Base-by-base conservation (phyloP, 2,113 vertebrate species). In the Cephalopholis sonnerati region DNA sequence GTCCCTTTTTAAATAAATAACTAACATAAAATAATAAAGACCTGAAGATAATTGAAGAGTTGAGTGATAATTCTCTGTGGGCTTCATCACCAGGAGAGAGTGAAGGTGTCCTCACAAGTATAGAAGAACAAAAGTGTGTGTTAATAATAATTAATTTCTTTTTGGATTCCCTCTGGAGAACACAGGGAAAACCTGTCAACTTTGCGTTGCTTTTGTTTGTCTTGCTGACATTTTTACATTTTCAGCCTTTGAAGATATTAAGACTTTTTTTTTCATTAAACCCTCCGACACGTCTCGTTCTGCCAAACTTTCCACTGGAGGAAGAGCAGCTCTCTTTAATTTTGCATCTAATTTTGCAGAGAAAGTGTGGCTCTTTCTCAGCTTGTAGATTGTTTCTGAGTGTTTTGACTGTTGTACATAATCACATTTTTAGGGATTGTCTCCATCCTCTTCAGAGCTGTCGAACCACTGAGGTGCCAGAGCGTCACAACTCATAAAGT, bases 201-300 rank as follows among this genome's bases (percentile, higher is more conserved):
- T 64, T 48, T 62, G 39, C 12, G 46, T 6, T 71, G 25, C 62
- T 41, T 76, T 53, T 70, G 73, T 89, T 83, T 86, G 51, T 73
- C 27, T 78, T 55, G 54, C 68, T 86, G 82, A 74, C 83, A 71
- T 79, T 79, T 76, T 69, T 51, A 67, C 57, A 67, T 82, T 79
- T 72, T 22, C 61, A 36, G 62, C 63, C 84, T 88, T 81, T 88
- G 85, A 91, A 90, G 81, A 84, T 86, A 72, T 70, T 22, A 7
- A 1, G 4, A 41, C 41, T 71, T 65, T 75, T 50, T 79, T 76
- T 48, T 12, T 3, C 27, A 76, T 74, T n/a, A 75, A 81, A 71
- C 50, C 51, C 20, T 64, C 44, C 16, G n/a, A 32, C 27, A 44
- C 8, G 50, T 81, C 70, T 70, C 59, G 69, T 74, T 62, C 69